phyloP scores from a whole-genome alignment of 1,140 invertebrate species.

The Probaryconus sp. region DNA sequence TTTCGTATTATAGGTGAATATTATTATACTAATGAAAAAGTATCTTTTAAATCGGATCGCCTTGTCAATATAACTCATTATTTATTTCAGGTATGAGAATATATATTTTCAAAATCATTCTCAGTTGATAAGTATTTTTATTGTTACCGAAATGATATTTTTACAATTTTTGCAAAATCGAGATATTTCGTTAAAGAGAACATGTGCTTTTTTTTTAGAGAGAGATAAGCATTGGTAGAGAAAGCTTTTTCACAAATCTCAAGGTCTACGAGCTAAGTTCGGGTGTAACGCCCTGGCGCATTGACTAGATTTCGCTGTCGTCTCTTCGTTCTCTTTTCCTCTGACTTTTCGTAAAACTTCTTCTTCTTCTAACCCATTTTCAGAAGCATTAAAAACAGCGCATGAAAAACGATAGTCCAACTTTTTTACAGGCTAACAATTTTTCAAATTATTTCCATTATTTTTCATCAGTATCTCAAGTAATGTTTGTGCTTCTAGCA shows the following conservation, averaged over 20 bases:
- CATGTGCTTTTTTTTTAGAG: slow-evolving; percentile 58
- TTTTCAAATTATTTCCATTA: too few species aligned
- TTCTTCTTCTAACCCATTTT: too few species aligned
- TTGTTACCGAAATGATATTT: too few species aligned
- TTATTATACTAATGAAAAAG: slow-evolving; percentile 27
- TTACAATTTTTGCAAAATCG: too few species aligned
- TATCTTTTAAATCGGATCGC: background rate
- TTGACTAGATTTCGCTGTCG: slow-evolving; percentile 24
- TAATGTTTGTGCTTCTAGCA: too few species aligned
- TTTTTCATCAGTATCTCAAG: background rate
- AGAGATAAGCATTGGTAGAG: too few species aligned
- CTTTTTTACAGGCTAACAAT: too few species aligned
- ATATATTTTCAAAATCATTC: too few species aligned
- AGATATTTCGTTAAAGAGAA: slow-evolving; percentile 73
- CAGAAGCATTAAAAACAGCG: slow-evolving; percentile 9
- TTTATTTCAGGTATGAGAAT: too few species aligned
- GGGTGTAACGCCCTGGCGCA: slow-evolving; percentile 39
- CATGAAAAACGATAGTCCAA: background rate
- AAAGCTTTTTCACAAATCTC: slow-evolving; percentile 44
- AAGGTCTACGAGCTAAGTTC: slow-evolving; percentile 47
- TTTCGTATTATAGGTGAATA: slow-evolving; percentile 12
- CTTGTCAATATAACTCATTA: too few species aligned
- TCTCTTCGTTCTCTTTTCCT: slow-evolving; percentile 10
- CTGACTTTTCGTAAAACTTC: slow-evolving; percentile 22
- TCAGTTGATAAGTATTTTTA: too few species aligned